Conservation (phyloP, 2,797 vertebrate species). For the Chelon labrosus region DNA sequence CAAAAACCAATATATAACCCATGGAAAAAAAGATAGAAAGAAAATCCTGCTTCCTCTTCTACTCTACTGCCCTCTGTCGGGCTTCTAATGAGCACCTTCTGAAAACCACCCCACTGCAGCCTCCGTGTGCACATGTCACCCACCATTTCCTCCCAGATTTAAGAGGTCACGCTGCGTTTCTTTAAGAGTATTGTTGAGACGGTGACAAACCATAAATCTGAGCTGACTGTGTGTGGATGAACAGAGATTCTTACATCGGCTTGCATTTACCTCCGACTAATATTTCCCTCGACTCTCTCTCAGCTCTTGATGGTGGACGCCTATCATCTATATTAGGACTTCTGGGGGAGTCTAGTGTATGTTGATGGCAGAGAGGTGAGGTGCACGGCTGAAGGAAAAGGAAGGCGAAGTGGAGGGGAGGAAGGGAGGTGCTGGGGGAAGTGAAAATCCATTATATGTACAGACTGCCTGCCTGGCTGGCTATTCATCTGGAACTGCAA, state of each 20-base stretch:
- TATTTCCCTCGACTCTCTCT: not conserved
- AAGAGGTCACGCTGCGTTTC: conserved; percentile 30
- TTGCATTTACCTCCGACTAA: not conserved
- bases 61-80: conserved; percentile 74
- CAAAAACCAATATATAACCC: conserved; percentile 69
- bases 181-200: conserved; percentile 21
- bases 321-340: conserved; percentile 28
- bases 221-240: conserved; percentile 35
- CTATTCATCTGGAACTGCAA: conserved; percentile 73
- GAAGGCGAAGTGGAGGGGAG: conserved; percentile 29
- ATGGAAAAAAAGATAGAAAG: conserved; percentile 66
- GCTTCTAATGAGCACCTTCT: conserved; percentile 62
- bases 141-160: conserved; percentile 17
- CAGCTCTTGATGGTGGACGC: conserved; percentile 21
- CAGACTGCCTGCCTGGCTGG: conserved; percentile 63
- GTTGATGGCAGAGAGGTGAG: conserved; percentile 57
- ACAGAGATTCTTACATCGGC: not conserved
- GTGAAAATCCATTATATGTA: conserved; percentile 71
- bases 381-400: conserved; percentile 54
- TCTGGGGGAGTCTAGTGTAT: conserved; percentile 46
- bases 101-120: conserved; percentile 64
- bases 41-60: conserved; percentile 75
- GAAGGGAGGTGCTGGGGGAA: conserved; percentile 14
- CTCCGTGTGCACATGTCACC: conserved; percentile 44
- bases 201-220: conserved; percentile 4